A percentile compares a stretch with the other conserved stretches of the same genome.
Conservation (phyloP, 2,888 invertebrate genomes). For the Branchellion lobata region DNA sequence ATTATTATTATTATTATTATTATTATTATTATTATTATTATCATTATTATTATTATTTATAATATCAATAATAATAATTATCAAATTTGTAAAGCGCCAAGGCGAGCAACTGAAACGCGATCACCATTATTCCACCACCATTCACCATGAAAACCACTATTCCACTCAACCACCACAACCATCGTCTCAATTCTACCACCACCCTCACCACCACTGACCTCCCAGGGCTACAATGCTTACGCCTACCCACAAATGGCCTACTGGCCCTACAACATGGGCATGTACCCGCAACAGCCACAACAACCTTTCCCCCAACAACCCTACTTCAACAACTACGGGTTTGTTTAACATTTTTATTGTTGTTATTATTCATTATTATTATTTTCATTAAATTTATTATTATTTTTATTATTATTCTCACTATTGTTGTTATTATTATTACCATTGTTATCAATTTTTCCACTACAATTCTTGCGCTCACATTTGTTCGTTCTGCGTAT, state of each 20-base stretch:
- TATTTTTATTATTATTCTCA: no score
- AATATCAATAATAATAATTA: neutral
- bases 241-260: slow-evolving; percentile 35
- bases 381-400: neutral
- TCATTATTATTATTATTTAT: neutral
- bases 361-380: neutral
- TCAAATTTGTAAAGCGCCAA: no score
- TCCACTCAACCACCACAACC: neutral
- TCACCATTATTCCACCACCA: neutral
- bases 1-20: no score
- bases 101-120: no score
- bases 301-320: neutral
- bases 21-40: no score
- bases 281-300: neutral
- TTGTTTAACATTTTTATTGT: neutral
- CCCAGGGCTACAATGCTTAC: slow-evolving; percentile 13
- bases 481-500: no score
- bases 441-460: no score
- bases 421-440: no score
- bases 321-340: neutral
- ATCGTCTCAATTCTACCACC: neutral
- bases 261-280: slow-evolving; percentile 27
- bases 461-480: no score
- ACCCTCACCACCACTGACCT: neutral
- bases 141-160: neutral